Base-by-base conservation (phyloP, 2,113 vertebrate species). In the Zosterops hypoxanthus region DNA sequence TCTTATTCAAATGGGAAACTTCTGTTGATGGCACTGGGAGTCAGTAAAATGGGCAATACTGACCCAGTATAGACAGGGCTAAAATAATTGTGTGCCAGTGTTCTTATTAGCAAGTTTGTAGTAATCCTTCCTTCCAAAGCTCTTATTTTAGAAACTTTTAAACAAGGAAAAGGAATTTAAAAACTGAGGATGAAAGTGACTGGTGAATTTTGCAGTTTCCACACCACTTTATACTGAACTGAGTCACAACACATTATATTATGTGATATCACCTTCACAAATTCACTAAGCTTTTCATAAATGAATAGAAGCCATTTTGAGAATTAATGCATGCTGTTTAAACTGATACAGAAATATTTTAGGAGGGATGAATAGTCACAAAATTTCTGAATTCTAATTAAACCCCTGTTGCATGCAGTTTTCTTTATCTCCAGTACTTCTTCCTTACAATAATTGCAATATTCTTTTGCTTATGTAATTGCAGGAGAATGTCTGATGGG, bases 401-500 rank as follows among this genome's bases (percentile, higher is more conserved):
- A 63, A 64, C 18, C 8, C 20, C 14, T 46, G 11, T 61, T 87
- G 61, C 63, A 55, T 50, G 52, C 75, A 50, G 25, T 53, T 80
- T 65, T 75, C 26, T 78, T 88, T 65, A 66, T 72, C 39, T 82
- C 84, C 20, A n/a, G 31, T 68, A 65, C 68, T 86, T 46, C 46
- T 93, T 95, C 19, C 55, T 94, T 93, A 59, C 1, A 91, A 16
- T 85, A 90, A 93, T 63, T 85, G 70, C 52, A 92, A 22, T 59
- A 34, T 46, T 91, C 59, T 66, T 26, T 57, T 61, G 28, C 82
- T 94, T 94, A 15, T 96, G 89, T 94, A 81, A 94, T 87, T 88
- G 53, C 97, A 99, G 99, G 99, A 98, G 99, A 70, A 99, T 99
- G 99, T 99, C 99, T 26, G 99, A 99, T 93, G 99, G 99, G 24